Base-by-base conservation (phyloP, 2,797 vertebrate genomes). In the Myoxocephalus aenaeus region DNA sequence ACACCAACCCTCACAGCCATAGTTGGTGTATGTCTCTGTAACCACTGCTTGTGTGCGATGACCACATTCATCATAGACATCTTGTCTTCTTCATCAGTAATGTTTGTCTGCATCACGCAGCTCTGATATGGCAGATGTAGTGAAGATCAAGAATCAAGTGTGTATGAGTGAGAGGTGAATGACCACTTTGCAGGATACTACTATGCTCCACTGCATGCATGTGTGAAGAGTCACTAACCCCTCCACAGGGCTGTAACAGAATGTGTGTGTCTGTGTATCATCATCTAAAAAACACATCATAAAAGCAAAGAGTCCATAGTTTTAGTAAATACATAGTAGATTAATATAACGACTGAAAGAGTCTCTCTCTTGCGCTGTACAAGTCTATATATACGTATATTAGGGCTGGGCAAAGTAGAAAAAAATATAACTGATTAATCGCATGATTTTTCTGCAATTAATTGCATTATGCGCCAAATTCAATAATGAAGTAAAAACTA, bases 201-300 rank as follows among this genome's bases (percentile, higher is more conserved):
- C 65, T 73, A 44, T 70, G 65, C 75, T 81, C 68, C 75, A 70
- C 81, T 74, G 81, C 73, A 44, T 79, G 70, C 65, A 50, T 69
- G 77, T 80, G 67, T 68, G 63, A 70, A 51, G 71, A 81, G 74
- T 78, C 75, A 65, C 77, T 83, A 56, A 83, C 71, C 81, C 70
- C 78, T 83, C 68, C 38, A 65, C 27, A 0, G 78, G 72, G 50
- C 40, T 57, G 59, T 46, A 71, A 65, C 46, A 34, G 14, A 38
- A 44, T 44, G 14, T 44, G 42, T 42, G 40, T 42, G 40, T 42
- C 12, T 42, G 40, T 42, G 40, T 20, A 53, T 25, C 51, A 27
- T 71, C 27, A 56, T 50, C 38, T 20, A 10, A 42, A 58, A 36
- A 27, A 40, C 14, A 71, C 0, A 1, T 25, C 9, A 61, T 34